Conservation (phyloP, 2,113 vertebrate species). For the Salvelinus sp. region DNA sequence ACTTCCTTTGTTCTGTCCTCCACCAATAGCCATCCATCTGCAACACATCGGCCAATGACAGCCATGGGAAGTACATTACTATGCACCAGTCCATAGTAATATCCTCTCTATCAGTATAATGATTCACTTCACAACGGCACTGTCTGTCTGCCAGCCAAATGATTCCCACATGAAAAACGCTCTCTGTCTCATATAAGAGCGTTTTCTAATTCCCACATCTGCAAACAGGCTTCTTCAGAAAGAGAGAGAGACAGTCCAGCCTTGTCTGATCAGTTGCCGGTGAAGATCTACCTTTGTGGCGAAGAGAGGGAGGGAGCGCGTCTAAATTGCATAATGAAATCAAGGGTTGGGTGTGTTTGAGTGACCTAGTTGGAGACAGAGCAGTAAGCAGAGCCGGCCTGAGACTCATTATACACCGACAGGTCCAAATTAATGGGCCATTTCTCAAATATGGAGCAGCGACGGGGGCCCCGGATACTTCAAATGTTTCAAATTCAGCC, state of each 20-base stretch:
- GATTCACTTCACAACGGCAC: slow-evolving; percentile 19
- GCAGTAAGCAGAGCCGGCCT: slow-evolving; percentile 50
- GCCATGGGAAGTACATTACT: slow-evolving; percentile 24
- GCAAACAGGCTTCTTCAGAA: slow-evolving; percentile 9
- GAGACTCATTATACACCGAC: slow-evolving; percentile 62
- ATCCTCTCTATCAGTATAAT: slow-evolving; percentile 21
- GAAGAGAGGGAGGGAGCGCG: slow-evolving; percentile 1
- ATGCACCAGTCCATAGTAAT: slow-evolving; percentile 29
- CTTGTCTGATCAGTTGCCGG: slow-evolving; percentile 4
- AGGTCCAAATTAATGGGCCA: slow-evolving; percentile 65
- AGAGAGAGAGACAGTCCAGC: slow-evolving; percentile 51
- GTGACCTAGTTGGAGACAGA: slow-evolving; percentile 59
- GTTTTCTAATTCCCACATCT: slow-evolving; percentile 8
- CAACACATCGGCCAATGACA: slow-evolving; percentile 38
- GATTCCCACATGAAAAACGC: slow-evolving; percentile 16
- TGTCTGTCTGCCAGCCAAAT: slow-evolving; percentile 42
- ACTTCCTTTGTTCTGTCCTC: slow-evolving; percentile 32
- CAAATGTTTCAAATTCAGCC: slow-evolving; percentile 73
- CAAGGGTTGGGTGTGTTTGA: slow-evolving; percentile 54
- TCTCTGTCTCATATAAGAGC: slow-evolving; percentile 30
- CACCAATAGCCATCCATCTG: slow-evolving; percentile 17
- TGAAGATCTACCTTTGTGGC: slow-evolving; percentile 41
- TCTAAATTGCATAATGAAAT: slow-evolving; percentile 70
- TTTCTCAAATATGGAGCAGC: slow-evolving; percentile 74
- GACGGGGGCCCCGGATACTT: slow-evolving; percentile 62